A percentile compares a stretch with the other conserved stretches of the same genome.
Conservation (phyloP, 2,113 vertebrate species). For the Ornithorhynchus anatinus region DNA sequence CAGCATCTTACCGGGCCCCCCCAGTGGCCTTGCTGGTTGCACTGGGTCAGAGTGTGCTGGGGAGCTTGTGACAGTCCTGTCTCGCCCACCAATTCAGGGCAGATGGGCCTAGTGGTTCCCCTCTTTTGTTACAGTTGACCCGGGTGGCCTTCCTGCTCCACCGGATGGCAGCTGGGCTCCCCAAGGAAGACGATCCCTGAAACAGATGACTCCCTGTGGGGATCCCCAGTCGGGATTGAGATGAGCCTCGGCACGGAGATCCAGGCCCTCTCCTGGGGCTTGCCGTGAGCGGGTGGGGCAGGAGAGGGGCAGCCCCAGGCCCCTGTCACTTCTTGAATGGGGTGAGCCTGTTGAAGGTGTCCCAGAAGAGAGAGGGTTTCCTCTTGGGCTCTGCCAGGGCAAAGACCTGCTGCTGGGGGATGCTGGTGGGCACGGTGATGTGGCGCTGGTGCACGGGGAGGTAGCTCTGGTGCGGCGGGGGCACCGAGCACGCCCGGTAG, state of each 20-base stretch:
- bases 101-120: not conserved
- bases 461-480: conserved; percentile 83
- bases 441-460: conserved; percentile 94
- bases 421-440: conserved; percentile 90
- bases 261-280: not conserved
- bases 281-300: not conserved
- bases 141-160: not conserved
- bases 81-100: not conserved
- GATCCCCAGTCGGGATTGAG: not conserved
- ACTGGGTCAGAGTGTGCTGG: not conserved
- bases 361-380: conserved; percentile 89
- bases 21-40: conserved; percentile 12
- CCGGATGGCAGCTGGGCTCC: not conserved
- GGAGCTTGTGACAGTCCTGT: not conserved
- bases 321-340: conserved; percentile 86
- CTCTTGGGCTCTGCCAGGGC: conserved; percentile 91
- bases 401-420: conserved; percentile 96
- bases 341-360: conserved; percentile 85
- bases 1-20: not conserved
- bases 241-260: not conserved
- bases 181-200: not conserved
- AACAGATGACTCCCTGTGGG: not conserved
- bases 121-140: rapidly evolving
- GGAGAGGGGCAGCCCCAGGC: rapidly evolving
- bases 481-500: conserved; percentile 77